phyloP scores from a whole-genome alignment of 2,888 invertebrate species.

The Campoplex nolae region DNA sequence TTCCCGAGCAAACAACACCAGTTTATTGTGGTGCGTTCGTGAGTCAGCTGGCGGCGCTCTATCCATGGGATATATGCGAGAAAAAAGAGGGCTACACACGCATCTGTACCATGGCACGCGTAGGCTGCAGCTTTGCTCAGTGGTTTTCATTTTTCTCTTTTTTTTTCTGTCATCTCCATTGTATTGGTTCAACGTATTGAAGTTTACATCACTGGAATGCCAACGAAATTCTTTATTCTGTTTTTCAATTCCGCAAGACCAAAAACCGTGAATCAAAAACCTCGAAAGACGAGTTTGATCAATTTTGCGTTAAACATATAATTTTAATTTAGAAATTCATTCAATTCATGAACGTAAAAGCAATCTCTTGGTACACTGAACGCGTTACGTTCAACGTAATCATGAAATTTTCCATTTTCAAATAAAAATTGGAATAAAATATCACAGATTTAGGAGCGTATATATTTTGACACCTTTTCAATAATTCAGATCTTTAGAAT shows the following conservation, averaged over 20 bases:
- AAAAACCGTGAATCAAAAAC: no score
- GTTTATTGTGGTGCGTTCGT: constrained; percentile 61
- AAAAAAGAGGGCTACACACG: constrained; percentile 34
- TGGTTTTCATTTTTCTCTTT: constrained; percentile 54
- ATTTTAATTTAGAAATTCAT: neutral
- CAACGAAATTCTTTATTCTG: neutral
- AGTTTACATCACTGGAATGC: neutral
- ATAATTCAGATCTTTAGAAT: no score
- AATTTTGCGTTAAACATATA: neutral
- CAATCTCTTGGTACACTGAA: no score
- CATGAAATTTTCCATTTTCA: no score
- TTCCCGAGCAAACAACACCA: constrained; percentile 69
- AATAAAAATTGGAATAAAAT: no score
- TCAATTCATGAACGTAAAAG: no score
- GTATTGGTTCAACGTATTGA: neutral
- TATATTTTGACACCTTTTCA: no score
- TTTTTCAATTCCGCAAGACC: neutral
- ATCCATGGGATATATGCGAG: constrained; percentile 25
- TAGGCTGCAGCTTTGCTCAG: constrained; percentile 62
- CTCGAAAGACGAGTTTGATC: neutral
- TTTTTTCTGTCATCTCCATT: neutral
- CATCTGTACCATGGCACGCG: constrained; percentile 58
- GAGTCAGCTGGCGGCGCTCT: constrained; percentile 75
- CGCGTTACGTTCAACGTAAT: no score
- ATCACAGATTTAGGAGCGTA: no score